Conservation (phyloP, 2,888 invertebrate species). For the Drosophila leonis region DNA sequence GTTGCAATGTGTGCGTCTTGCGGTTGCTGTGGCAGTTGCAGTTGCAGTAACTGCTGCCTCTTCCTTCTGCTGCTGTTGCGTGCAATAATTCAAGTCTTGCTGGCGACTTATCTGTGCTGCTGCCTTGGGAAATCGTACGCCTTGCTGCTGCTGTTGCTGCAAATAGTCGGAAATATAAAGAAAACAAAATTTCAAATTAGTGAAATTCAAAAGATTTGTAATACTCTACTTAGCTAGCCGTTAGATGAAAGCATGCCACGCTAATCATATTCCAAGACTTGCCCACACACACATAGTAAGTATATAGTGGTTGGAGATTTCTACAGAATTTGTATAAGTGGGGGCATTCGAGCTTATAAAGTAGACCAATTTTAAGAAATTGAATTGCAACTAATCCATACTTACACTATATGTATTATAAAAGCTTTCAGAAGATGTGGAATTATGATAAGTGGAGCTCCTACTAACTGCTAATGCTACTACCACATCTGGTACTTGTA, state of each 20-base stretch:
- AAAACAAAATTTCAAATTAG: slow-evolving; percentile 50
- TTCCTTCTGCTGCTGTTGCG: slow-evolving; percentile 59
- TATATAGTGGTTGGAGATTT: neutral
- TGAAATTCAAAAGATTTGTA: slow-evolving; percentile 46
- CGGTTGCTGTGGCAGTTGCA: slow-evolving; percentile 56
- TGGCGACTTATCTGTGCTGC: slow-evolving; percentile 82
- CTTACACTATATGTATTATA: neutral
- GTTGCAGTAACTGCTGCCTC: slow-evolving; percentile 32
- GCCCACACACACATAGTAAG: neutral
- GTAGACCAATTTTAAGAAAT: neutral
- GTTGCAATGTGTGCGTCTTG: slow-evolving; percentile 67
- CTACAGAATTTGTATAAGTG: neutral
- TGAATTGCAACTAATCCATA: neutral
- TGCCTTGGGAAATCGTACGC: slow-evolving; percentile 77
- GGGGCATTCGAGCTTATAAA: neutral
- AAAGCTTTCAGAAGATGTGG: neutral
- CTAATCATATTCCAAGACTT: neutral
- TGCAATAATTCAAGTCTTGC: slow-evolving; percentile 83
- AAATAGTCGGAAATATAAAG: slow-evolving; percentile 59
- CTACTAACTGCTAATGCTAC: neutral
- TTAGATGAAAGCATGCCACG: neutral
- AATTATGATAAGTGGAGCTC: neutral
- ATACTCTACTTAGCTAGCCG: slow-evolving; percentile 7
- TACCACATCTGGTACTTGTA: neutral
- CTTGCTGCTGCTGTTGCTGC: slow-evolving; percentile 68